phyloP scores from a whole-genome alignment of 2,797 vertebrate species.

The Notolabrus celidotus region DNA sequence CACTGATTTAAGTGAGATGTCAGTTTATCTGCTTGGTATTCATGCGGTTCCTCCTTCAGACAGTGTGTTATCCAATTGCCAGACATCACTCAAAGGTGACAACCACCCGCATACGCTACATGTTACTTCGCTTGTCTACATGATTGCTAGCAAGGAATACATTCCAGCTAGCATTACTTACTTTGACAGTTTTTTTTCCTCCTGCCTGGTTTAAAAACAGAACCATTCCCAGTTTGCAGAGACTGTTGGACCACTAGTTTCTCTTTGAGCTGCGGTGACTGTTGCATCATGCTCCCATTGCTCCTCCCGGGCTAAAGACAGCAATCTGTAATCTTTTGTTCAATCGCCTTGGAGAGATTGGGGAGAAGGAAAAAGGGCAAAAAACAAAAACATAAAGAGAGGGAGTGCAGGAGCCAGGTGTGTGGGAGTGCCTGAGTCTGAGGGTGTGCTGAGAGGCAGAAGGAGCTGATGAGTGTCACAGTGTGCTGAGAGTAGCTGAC shows the following conservation, averaged over 20 bases:
- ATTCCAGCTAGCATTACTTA: slow-evolving; percentile 4
- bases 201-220: neutral
- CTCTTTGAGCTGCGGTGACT: slow-evolving; percentile 43
- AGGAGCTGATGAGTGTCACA: slow-evolving; percentile 43
- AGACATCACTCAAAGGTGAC: slow-evolving; percentile 55
- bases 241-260: slow-evolving; percentile 24
- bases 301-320: slow-evolving; percentile 57
- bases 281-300: slow-evolving; percentile 41
- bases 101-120: slow-evolving; percentile 13
- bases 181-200: slow-evolving; percentile 26
- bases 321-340: slow-evolving; percentile 74
- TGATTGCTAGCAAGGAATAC: slow-evolving; percentile 12
- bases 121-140: slow-evolving; percentile 31
- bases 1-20: slow-evolving; percentile 63
- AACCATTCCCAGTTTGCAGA: slow-evolving; percentile 19
- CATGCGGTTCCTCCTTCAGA: slow-evolving; percentile 39
- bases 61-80: slow-evolving; percentile 40
- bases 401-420: slow-evolving; percentile 33
- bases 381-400: slow-evolving; percentile 35
- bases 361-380: slow-evolving; percentile 25
- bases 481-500: slow-evolving; percentile 61
- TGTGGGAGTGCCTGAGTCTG: slow-evolving; percentile 21
- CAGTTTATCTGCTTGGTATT: slow-evolving; percentile 63
- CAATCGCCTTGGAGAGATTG: slow-evolving; percentile 67
- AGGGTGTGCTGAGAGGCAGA: slow-evolving; percentile 34